Evolutionary conservation across 2,113 vertebrate genomes (phyloP), one percentile per base, ranked within the genome.

Genomic region (Pluvianellus socialis): DNA sequence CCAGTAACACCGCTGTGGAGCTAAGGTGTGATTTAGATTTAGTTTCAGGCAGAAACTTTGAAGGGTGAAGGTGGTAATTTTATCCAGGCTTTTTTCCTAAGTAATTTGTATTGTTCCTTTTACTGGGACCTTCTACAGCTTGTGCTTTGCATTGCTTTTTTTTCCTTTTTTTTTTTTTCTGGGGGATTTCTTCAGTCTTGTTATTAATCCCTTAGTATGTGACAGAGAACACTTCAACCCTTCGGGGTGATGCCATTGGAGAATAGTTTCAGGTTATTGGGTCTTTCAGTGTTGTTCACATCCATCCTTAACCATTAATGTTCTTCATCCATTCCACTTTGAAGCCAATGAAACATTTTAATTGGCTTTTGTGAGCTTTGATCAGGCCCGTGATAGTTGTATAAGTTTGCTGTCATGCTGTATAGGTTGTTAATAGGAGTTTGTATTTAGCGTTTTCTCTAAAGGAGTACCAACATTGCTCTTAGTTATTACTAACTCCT

Each of bases 21-120:
- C 67, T 50, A 63, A 67, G 76, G 38, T 92, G 75, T 74, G 92
- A 93, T 79, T 88, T 76, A 58, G 87, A 70, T 92, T 67, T 88
- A 72, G 44, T 95, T 95, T 93, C 94, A 94, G 94, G 79, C 72
- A 86, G 67, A 61, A 80, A 24, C 82, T 94, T 95, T 88, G 72
- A 93, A 93, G 26, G 38, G 40, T 23, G 22, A 91, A 90, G 67
- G 79, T 83, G 70, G 74, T 76, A 94, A 96, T 91, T 92, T 91
- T 87, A 95, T 88, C 62, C 93, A 87, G 80, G 33, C 20, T 88
- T 89, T 94, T 88, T 93, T 66, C 52, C 59, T 38, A 26, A 52
- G 55, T 80, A 67, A 88, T 96, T 86, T 77, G 16, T 56, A 49
- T 94, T 93, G 50, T 74, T 95, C 52, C 33, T 76, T 85, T 90